Evolutionary conservation across 2,888 invertebrate genomes (phyloP).

Genomic region (Lamproptera curius): DNA sequence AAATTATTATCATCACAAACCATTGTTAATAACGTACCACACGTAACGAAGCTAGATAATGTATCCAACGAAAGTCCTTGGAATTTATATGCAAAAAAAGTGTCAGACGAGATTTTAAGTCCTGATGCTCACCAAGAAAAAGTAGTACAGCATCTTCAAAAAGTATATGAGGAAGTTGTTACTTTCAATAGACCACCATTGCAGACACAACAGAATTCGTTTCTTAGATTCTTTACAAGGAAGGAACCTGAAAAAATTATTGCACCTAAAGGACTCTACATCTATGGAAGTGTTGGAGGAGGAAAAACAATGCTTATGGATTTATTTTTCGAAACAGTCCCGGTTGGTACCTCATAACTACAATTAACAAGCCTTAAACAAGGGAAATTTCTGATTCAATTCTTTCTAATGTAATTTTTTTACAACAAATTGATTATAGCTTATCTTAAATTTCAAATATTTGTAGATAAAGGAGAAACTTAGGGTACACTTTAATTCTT

Average conservation of each 20-base stretch:
- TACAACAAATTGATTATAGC: no score
- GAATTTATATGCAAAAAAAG: slow-evolving; percentile 74
- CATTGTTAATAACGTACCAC: slow-evolving; percentile 33
- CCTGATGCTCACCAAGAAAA: slow-evolving; percentile 85
- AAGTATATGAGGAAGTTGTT: slow-evolving; percentile 81
- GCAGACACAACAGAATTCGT: slow-evolving; percentile 35
- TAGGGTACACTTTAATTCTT: slow-evolving; percentile 97
- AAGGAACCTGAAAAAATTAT: slow-evolving; percentile 59
- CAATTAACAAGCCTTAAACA: no score
- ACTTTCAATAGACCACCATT: slow-evolving; percentile 68
- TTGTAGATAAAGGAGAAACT: slow-evolving; percentile 82
- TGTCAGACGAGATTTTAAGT: slow-evolving; percentile 77
- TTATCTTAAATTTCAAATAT: not conserved
- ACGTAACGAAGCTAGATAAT: no score
- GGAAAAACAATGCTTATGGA: slow-evolving; percentile 99
- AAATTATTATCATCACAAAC: slow-evolving; percentile 52
- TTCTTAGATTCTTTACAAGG: slow-evolving; percentile 59
- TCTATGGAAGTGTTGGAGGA: slow-evolving; percentile 94
- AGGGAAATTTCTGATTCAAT: no score
- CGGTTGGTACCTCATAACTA: no score
- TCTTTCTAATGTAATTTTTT: no score
- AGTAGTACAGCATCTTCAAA: slow-evolving; percentile 84
- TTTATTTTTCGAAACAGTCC: slow-evolving; percentile 88
- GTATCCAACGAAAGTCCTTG: slow-evolving; percentile 62
- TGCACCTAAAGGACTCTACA: slow-evolving; percentile 89